Evolutionary conservation across 2,113 vertebrate genomes (phyloP).

Genomic region (Albula goreensis): DNA sequence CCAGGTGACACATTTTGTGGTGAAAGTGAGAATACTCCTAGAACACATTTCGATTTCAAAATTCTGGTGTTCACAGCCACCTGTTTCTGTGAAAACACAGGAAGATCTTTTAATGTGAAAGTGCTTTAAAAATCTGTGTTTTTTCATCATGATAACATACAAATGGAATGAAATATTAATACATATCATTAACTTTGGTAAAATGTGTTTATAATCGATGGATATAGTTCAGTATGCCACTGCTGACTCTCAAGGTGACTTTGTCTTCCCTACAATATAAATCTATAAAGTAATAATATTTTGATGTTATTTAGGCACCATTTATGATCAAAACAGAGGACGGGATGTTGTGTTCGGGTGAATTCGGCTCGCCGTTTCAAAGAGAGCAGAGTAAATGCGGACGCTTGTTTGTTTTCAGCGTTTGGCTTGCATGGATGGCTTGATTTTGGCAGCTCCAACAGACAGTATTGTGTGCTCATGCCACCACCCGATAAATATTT

Average conservation of each 20-base stretch:
- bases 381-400: constrained; percentile 6
- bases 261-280: not conserved
- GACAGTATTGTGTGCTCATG: not conserved
- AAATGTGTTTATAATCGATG: too few relatives aligned
- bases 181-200: too few relatives aligned
- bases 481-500: not conserved
- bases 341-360: constrained; percentile 2
- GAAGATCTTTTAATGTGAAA: too few relatives aligned
- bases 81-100: too few relatives aligned
- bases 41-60: too few relatives aligned
- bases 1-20: too few relatives aligned
- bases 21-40: too few relatives aligned
- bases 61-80: too few relatives aligned
- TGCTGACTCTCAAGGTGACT: constrained; percentile 19
- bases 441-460: not conserved
- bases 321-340: constrained; percentile 1
- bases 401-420: constrained; percentile 9
- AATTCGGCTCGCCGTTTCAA: not conserved
- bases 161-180: too few relatives aligned
- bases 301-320: not conserved
- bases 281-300: constrained; percentile 12
- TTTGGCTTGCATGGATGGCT: not conserved
- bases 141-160: too few relatives aligned
- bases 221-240: too few relatives aligned
- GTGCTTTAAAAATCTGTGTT: too few relatives aligned